Percentiles rank a stretch among this genome's conserved stretches.
phyloP scores from a whole-genome alignment of 92 coral and sea anemone species.

The Epizoanthus illoricatus region DNA sequence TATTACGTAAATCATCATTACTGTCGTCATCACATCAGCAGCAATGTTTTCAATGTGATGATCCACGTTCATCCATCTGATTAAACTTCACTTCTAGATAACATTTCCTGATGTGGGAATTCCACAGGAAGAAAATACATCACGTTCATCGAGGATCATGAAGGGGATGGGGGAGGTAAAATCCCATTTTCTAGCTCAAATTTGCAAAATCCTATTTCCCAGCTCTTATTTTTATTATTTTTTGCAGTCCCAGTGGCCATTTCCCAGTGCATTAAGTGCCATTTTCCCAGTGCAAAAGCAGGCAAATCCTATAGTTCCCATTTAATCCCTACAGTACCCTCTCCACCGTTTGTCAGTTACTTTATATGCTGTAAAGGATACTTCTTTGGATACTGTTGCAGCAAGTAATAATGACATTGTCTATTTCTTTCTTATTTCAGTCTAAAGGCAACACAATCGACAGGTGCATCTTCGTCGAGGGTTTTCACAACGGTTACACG shows the following conservation, averaged over 20 bases:
- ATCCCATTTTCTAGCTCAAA: not conserved
- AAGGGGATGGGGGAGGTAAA: not conserved
- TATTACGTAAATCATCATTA: not conserved
- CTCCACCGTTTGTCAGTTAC: not conserved
- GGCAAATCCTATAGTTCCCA: conserved; percentile 50
- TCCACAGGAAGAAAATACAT: not conserved
- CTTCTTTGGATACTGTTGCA: not conserved
- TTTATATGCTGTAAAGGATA: not conserved
- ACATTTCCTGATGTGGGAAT: not conserved
- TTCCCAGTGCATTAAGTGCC: conserved; percentile 38
- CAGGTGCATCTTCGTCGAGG: conserved; percentile 57
- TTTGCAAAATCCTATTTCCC: not conserved
- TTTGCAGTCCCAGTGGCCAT: conserved; percentile 23
- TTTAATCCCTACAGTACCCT: conserved; percentile 29
- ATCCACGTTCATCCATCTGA: not conserved
- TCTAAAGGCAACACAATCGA: conserved; percentile 38
- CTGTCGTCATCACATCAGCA: not conserved
- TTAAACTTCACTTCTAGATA: conserved; percentile 9
- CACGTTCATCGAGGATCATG: not conserved
- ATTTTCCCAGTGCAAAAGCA: conserved; percentile 42
- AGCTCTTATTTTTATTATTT: no score
- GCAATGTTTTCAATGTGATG: not conserved
- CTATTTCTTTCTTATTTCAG: conserved; percentile 31
- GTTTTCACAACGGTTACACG: conserved; percentile 45
- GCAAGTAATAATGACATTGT: not conserved